Base-by-base conservation (phyloP, 2,888 invertebrate species). In the Leucoma salicis region DNA sequence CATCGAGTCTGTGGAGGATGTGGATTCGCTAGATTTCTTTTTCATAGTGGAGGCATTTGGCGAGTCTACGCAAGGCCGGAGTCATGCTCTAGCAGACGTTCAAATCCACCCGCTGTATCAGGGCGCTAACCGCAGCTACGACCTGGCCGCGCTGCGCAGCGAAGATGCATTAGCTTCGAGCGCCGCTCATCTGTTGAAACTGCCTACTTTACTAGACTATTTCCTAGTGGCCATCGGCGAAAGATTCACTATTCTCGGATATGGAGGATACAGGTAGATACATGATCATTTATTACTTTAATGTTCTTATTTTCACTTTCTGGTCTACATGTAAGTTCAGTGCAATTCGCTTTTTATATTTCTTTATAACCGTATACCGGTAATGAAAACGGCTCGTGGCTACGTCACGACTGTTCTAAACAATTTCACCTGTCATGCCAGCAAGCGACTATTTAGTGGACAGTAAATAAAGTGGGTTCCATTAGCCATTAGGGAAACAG, bases 1-100 rank as follows among this genome's bases (percentile, higher is more conserved):
- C 50, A 66, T 86, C 18, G 79, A 82, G 41, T 66, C 82, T 1
- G 70, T 84, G 13, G 82, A 85, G 46, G 82, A 85, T 46, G 66
- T 75, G 18, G 79, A 84, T 42, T 66, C 78, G 0, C 50, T 85
- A 24, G 82, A 84, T 49, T 68, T 73, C 7, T 84, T 79, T 52
- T 70, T 83, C 2, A 81, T 87, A 44, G 57, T 78, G 60, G 74
- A 77, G 42, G 52, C 62, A 3, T 73, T 70, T 34, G 78, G 73
- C 3, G 64, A 48, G 6, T 35, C 35, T 6, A 38, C 41, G n/a
- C 49, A 47, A 7, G 73, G 71, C 1, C 52, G 40, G 18, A 52
- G 66, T 10, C 73, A 73, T 42, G 41, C 57, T 0, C 60, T 84
- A 36, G 49, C 63, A 0, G 81, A 76, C 46, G 70, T 82, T 14